These are phyloP conservation scores for Stomatorhinus ivindoensis DNA, from an alignment of 2,113 vertebrate genomes.

Conservation along the genomic window DNA sequence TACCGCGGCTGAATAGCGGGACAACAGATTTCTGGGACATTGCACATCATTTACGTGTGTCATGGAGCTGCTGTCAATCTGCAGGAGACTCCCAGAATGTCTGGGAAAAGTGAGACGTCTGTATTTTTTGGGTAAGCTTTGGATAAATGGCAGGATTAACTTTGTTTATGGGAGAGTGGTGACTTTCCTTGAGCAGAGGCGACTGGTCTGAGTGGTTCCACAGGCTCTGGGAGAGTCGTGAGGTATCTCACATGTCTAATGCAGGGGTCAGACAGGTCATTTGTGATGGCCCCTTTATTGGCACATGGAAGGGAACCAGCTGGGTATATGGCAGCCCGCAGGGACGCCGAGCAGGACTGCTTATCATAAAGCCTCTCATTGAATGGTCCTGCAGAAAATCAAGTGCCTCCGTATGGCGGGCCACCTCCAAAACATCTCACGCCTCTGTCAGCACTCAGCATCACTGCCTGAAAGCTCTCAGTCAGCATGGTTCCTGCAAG, in stretches of 20 bases:
- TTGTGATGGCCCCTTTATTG: not conserved
- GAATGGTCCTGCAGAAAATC: not conserved
- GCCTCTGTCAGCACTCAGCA: not conserved
- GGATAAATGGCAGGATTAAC: not conserved
- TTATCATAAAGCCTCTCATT: conserved; percentile 3
- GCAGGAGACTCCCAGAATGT: not conserved
- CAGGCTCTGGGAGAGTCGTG: not conserved
- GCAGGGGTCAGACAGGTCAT: conserved; percentile 4
- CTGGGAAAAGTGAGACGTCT: not conserved
- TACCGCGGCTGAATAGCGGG: not conserved
- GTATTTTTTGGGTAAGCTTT: not conserved
- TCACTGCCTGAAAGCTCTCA: not conserved
- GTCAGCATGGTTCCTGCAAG: not conserved
- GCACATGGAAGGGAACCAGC: not conserved
- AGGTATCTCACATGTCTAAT: not conserved
- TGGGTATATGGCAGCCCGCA: not conserved
- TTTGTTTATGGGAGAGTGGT: not conserved
- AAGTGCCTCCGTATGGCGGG: too few species aligned
- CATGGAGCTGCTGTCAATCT: not conserved
- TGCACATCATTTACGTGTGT: not conserved
- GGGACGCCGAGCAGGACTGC: not conserved
- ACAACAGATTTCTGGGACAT: not conserved
- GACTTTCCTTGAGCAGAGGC: not conserved
- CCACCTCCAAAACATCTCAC: not conserved
- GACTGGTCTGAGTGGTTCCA: not conserved